Conservation (phyloP, 2,888 invertebrate species). For the Drosophila lacicola region DNA sequence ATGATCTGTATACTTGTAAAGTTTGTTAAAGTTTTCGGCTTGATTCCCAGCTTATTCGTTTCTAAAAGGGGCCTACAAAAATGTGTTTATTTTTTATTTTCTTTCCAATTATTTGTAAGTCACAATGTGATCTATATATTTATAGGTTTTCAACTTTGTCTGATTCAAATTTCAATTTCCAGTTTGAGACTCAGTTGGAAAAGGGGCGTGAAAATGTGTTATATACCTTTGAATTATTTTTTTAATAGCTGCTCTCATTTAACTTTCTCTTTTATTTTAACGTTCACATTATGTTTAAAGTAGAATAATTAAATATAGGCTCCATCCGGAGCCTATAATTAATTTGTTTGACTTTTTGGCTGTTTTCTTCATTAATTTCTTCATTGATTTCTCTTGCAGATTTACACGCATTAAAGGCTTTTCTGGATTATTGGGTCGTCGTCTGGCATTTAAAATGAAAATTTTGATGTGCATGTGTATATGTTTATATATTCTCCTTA, state of each 20-base stretch:
- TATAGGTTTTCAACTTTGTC: neutral
- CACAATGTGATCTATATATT: neutral
- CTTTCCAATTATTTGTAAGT: neutral
- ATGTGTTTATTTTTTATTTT: neutral
- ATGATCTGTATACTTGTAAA: constrained; percentile 14
- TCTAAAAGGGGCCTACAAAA: neutral
- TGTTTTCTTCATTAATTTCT: neutral
- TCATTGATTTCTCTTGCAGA: constrained; percentile 1
- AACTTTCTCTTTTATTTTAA: constrained; percentile 38
- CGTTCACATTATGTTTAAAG: neutral
- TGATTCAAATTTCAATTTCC: no score
- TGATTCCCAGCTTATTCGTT: neutral
- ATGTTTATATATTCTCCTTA: neutral
- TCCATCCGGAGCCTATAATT: constrained; percentile 13
- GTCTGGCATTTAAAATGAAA: constrained; percentile 2
- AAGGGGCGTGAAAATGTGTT: neutral
- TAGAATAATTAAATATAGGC: no score
- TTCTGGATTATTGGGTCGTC: constrained; percentile 22
- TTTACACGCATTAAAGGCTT: constrained; percentile 20
- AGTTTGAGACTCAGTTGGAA: no score
- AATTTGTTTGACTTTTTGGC: constrained; percentile 5
- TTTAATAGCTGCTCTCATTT: constrained; percentile 15
- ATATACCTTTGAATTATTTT: neutral
- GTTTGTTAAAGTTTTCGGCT: no score
- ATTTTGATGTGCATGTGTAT: neutral